Conservation (phyloP, 2,797 vertebrate species). For the Lemur catta region DNA sequence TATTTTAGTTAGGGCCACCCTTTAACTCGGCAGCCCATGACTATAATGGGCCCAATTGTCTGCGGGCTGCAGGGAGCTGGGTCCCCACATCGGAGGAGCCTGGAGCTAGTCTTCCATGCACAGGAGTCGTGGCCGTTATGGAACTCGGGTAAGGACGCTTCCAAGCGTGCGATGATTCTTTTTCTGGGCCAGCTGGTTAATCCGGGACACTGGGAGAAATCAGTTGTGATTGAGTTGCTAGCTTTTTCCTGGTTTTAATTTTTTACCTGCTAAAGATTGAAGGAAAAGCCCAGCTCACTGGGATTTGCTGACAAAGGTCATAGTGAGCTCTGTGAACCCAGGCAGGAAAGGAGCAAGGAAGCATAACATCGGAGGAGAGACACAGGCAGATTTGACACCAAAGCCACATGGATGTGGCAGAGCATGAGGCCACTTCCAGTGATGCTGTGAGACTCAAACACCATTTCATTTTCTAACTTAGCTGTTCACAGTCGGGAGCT, state of each 20-base stretch:
- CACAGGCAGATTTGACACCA: not conserved
- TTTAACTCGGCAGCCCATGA: conserved; percentile 77
- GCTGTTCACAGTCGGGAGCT: not conserved
- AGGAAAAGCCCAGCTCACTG: conserved; percentile 62
- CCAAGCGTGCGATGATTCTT: not conserved
- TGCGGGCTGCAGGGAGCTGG: conserved; percentile 68
- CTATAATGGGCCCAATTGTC: conserved; percentile 78
- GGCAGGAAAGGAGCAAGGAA: not conserved
- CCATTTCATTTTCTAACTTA: not conserved
- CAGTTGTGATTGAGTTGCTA: not conserved
- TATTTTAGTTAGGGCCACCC: conserved; percentile 84
- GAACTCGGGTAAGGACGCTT: conserved; percentile 81
- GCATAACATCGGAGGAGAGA: not conserved
- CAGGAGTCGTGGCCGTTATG: conserved; percentile 69
- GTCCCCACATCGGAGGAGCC: conserved; percentile 55
- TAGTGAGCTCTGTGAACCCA: not conserved
- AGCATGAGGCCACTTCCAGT: not conserved
- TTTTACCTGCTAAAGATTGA: not conserved
- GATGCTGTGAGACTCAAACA: not conserved
- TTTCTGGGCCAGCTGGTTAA: conserved; percentile 34
- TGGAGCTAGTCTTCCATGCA: conserved; percentile 33
- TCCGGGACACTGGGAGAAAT: not conserved
- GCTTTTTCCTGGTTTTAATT: not conserved
- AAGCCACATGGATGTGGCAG: not conserved
- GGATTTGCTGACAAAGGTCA: conserved; percentile 67